A percentile compares a stretch with the other conserved stretches of the same genome.
phyloP scores from a whole-genome alignment of 2,113 vertebrate species.

The Aix galericulata region DNA sequence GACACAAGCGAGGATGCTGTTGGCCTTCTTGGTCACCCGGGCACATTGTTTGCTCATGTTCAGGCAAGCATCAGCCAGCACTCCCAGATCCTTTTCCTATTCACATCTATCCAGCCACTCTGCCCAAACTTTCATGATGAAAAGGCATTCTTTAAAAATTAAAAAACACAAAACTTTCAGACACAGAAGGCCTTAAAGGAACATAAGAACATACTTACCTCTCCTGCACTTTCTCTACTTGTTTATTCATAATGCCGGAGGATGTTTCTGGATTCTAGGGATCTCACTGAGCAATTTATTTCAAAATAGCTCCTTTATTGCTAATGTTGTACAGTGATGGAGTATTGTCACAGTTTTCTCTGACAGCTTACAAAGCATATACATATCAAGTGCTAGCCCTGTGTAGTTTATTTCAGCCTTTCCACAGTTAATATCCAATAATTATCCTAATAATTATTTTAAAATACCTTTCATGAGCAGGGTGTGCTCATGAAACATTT shows the following conservation, averaged over 20 bases:
- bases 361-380: neutral
- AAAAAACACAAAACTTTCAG: slow-evolving; percentile 13
- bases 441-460: neutral
- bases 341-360: neutral
- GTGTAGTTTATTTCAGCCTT: neutral
- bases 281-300: fast-evolving
- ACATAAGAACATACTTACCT: neutral
- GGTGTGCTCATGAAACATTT: neutral
- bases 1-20: too few relatives aligned
- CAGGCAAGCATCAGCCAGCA: too few relatives aligned
- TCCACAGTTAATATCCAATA: neutral
- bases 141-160: slow-evolving; percentile 26
- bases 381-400: neutral
- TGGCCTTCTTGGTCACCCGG: too few relatives aligned
- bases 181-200: neutral
- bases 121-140: neutral
- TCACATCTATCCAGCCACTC: too few relatives aligned
- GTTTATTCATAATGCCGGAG: neutral
- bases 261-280: neutral
- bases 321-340: neutral
- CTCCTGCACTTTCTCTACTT: neutral
- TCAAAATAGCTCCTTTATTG: neutral
- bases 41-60: too few relatives aligned
- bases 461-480: neutral
- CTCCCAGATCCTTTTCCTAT: too few relatives aligned